Base-by-base conservation (phyloP, 2,113 vertebrate genomes). In the Platysternon megacephalum region DNA sequence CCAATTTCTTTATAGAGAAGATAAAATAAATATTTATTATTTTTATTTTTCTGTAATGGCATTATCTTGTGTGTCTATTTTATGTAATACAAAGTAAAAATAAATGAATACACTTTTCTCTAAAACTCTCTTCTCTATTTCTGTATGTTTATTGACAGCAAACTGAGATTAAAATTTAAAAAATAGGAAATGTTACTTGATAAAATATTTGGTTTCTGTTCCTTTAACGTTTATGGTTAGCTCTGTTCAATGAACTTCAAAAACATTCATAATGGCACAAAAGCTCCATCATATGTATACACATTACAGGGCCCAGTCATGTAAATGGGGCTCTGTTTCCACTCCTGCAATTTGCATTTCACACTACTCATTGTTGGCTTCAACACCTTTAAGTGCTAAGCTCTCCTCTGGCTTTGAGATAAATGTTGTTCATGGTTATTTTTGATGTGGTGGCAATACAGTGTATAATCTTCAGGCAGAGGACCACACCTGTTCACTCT, bases 11-110 rank as follows among this genome's bases (percentile, higher is more conserved):
- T 28, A 86, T 21, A 17, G 14, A 42, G 39, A 35, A 79, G 42
- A 24, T 85, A 76, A 29, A 82, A 56, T 32, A 8, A 85, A 12
- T 46, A 14, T 28, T 46, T 26, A 6, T 76, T 76, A 13, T 17
- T 79, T 94, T 88, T 79, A 74, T 48, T 94, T 87, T 90, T 26
- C 11, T 94, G 51, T 85, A 52, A 13, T 78, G 84, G 2, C 58
- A 5, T 89, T 44, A 42, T 53, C 29, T 5, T 39, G n/a, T 28
- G 22, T 79, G 22, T n/a, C 8, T 56, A 48, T 79, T 76, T 58
- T 79, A 49, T 13, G 53, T 26, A 87, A 58, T 46, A 12, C 13
- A 39, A 79, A 48, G 42, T 86, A 55, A 56, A 52, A 35, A 55
- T 5, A 12, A 51, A 44, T 21, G 4, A 46, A 32, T 24, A 7